Base-by-base conservation (phyloP, 2,888 invertebrate genomes). In the Nezara viridula region DNA sequence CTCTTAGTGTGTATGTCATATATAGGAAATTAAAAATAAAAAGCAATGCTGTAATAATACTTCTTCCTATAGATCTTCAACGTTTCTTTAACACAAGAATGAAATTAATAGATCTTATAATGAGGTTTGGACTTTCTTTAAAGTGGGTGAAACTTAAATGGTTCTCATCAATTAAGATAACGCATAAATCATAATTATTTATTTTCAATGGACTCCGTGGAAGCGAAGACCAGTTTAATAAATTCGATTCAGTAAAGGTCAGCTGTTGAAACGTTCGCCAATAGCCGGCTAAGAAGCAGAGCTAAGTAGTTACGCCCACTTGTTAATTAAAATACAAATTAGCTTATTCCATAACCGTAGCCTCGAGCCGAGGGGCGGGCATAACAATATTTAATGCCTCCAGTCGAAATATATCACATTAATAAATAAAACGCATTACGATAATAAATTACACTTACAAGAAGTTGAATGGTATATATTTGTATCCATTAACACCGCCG, bases 291-390 rank as follows among this genome's bases (percentile, higher is more conserved):
- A 77, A 77, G 77, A 21, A 77, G 77, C 77, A 77, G 24, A 40
- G 21, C 19, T 81, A 44, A 44, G 81, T 10, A 44, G 81, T 37
- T 24, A 24, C 81, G 44, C 81, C 81, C 81, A 81, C 81, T n/a
- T 24, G 21, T 14, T 44, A n/a, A 81, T 81, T 81, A 81, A 81
- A 81, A 81, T 81, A 81, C 16, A 81, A 81, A 81, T 47, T 32
- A 81, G 81, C 44, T 47, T 81, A 73, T 73, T 73, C 66, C 66
- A 73, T 73, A 81, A 81, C 24, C 81, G 81, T 81, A 44, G 81
- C 44, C 44, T 44, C 24, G 24, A n/a, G 24, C 66, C 19, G 16
- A 16, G 32, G 27, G n/a, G 60, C 27, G 4, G 14, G 14, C 27
- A 27, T 55, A 60, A 27, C 32, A 32, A 73, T 73, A 73, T 73